Conservation (phyloP, 2,797 vertebrate species). For the Gymnocypris eckloni region DNA sequence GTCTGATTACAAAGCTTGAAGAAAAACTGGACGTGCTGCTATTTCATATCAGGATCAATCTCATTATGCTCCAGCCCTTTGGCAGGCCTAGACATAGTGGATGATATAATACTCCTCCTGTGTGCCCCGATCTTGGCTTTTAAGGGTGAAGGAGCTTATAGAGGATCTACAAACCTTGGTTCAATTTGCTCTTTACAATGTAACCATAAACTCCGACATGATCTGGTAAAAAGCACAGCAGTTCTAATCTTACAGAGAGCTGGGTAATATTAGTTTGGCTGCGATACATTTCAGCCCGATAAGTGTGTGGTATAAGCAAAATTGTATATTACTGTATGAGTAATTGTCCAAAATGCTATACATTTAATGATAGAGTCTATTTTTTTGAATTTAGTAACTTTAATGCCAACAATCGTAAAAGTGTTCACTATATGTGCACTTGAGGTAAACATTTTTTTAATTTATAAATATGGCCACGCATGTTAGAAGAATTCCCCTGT, state of each 20-base stretch:
- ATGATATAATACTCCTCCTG: conserved; percentile 43
- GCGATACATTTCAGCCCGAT: neutral
- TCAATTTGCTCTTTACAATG: conserved; percentile 45
- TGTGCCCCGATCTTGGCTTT: conserved; percentile 34
- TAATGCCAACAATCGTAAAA: neutral
- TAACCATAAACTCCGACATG: conserved; percentile 45
- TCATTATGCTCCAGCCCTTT: conserved; percentile 44
- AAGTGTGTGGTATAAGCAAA: neutral
- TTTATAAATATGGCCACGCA: neutral
- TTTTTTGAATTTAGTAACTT: neutral
- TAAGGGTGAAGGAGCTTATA: conserved; percentile 29
- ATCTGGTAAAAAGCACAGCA: conserved; percentile 18
- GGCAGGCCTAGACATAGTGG: conserved; percentile 41
- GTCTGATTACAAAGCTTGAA: conserved; percentile 32
- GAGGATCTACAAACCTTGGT: conserved; percentile 42
- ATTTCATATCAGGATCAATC: conserved; percentile 41
- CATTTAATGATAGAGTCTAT: neutral
- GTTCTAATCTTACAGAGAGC: conserved; percentile 30
- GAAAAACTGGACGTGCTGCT: conserved; percentile 38
- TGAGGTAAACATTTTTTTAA: neutral
- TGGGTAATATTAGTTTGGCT: neutral
- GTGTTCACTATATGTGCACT: neutral
- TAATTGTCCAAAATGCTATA: neutral
- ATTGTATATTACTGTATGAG: neutral
- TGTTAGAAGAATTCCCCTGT: neutral